Evolutionary conservation across 2,113 vertebrate genomes (phyloP).

Genomic region (Tachuris rubrigastra): DNA sequence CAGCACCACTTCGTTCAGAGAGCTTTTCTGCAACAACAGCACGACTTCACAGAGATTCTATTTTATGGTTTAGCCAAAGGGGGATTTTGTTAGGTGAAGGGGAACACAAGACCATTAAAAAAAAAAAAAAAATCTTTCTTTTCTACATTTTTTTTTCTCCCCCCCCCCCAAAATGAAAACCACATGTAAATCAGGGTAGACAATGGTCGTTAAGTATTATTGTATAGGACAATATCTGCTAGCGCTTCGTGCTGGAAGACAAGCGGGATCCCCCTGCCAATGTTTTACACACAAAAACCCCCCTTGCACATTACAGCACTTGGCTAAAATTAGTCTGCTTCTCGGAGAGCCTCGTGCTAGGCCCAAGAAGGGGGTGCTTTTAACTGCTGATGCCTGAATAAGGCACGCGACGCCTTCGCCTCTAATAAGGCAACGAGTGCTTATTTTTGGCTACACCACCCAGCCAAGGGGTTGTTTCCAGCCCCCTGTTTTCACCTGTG

Average conservation of each 20-base stretch:
- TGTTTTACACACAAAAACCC: constrained; percentile 20
- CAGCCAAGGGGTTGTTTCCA: neutral
- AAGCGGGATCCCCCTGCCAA: constrained; percentile 49
- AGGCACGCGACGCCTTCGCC: neutral
- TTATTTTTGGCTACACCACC: neutral
- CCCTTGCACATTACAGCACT: neutral
- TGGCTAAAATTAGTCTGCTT: constrained; percentile 41
- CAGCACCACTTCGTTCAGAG: constrained; percentile 25
- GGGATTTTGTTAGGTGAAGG: constrained; percentile 35
- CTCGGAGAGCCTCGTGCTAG: neutral
- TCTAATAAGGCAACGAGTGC: neutral
- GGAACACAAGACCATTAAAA: neutral
- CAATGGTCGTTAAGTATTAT: constrained; percentile 25
- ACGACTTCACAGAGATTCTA: constrained; percentile 23
- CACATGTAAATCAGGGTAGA: constrained; percentile 37
- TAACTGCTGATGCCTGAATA: neutral
- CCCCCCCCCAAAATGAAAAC: neutral
- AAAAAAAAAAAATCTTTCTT: neutral
- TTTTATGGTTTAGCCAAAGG: constrained; percentile 32
- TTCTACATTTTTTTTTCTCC: neutral
- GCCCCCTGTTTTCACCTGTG: constrained; percentile 36
- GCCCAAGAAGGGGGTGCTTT: constrained; percentile 26
- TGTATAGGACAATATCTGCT: constrained; percentile 30
- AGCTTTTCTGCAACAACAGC: constrained; percentile 6
- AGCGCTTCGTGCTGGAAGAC: constrained; percentile 25